Conservation (phyloP, 2,888 invertebrate species). For the Arrhopalites spinosus region DNA sequence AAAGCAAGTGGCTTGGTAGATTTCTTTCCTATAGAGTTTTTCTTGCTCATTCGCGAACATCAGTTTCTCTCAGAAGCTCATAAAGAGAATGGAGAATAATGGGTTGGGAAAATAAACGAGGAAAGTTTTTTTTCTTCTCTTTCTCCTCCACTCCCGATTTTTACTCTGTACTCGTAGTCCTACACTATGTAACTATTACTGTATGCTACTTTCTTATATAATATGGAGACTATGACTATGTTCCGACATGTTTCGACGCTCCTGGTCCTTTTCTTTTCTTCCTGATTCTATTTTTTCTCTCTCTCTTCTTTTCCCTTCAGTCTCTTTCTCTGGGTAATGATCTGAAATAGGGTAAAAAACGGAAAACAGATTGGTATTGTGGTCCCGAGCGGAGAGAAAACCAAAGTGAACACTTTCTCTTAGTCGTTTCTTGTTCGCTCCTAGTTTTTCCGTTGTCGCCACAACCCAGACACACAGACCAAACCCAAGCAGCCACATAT, state of each 20-base stretch:
- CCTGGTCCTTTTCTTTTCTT: neutral
- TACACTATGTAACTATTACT: neutral
- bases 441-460: constrained; percentile 10
- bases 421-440: constrained; percentile 20
- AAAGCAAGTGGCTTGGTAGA: neutral
- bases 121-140: constrained; percentile 45
- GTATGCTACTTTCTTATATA: constrained; percentile 1
- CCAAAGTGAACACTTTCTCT: constrained; percentile 46
- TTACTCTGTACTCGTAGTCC: neutral
- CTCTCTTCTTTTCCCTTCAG: neutral
- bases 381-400: constrained; percentile 37
- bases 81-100: constrained; percentile 52
- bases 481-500: neutral
- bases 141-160: constrained; percentile 3
- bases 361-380: constrained; percentile 49
- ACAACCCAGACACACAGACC: neutral
- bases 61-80: constrained; percentile 42
- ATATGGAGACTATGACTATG: neutral
- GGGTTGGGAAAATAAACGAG: constrained; percentile 51
- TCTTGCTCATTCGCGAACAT: constrained; percentile 19
- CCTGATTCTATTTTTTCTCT: constrained; percentile 6
- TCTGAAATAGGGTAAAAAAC: constrained; percentile 49
- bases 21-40: neutral
- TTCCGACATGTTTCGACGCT: constrained; percentile 1
- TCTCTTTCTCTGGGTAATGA: constrained; percentile 46